Evolutionary conservation across 2,888 invertebrate genomes (phyloP), one percentile per base, ranked within the genome.

Genomic region (Tenthredo notha): DNA sequence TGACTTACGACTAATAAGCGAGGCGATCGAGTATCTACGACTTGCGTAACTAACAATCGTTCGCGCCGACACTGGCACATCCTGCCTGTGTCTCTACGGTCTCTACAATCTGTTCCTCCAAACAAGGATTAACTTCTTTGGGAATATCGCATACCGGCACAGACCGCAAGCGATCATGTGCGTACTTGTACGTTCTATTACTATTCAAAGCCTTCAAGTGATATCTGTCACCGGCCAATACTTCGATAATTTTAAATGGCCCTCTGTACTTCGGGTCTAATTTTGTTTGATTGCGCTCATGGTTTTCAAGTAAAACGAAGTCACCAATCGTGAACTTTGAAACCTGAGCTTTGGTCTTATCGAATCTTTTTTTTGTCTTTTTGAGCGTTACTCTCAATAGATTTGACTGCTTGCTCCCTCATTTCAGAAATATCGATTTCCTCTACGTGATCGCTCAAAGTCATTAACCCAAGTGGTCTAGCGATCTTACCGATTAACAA

Each of bases 401-500:
- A 50, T 25, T 67, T 29, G 37, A 72, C 85, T 43, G 86, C 86
- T 25, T 80, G 84, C 54, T 86, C 40, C 58, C 86, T 86, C 47
- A 85, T 80, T 29, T 84, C 47, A 21, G 25, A 10, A n/a, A 86
- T 65, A 40, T 86, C 75, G n/a, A 85, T 67, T 83, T 85, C 70
- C 61, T 75, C 82, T 43, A 83, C 80, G 58, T 86, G 72, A 40
- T 84, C 80, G 72, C 43, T 37, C 37, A 74, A 21, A 7, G 80
- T 47, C 78, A 86, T 50, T 29, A 87, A 43, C 4, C 50, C 74
- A 43, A 87, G 85, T 18, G 87, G 87, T n/a, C n/a, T n/a, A n/a
- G n/a, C n/a, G n/a, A n/a, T n/a, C n/a, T n/a, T n/a, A n/a, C n/a
- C 90, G 0, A 91, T 88, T 1, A 91, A 10, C 0, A 89, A 43